A percentile compares a stretch with the other conserved stretches of the same genome.
phyloP scores from a whole-genome alignment of 2,888 invertebrate species.

The Tachina lurida region DNA sequence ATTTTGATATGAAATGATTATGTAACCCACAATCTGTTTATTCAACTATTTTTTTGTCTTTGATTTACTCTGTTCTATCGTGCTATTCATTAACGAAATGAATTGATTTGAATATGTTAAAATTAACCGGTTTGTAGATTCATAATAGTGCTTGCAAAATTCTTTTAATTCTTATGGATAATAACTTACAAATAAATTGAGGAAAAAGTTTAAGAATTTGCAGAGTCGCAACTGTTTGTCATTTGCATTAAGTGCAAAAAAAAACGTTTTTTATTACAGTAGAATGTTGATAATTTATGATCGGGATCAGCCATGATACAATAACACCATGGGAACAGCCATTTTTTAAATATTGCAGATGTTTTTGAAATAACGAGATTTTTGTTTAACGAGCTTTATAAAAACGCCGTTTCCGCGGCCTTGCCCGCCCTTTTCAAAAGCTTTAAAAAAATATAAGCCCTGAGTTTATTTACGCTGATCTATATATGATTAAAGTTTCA shows the following conservation, averaged over 20 bases:
- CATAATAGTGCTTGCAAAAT: no score
- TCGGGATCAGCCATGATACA: no score
- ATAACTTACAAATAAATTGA: not conserved
- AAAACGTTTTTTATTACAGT: not conserved
- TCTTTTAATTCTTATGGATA: conserved; percentile 1
- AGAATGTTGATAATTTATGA: not conserved
- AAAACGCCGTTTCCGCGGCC: no score
- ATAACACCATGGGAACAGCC: no score
- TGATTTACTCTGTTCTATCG: not conserved
- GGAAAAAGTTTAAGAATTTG: not conserved
- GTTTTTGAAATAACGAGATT: no score
- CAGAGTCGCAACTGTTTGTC: conserved; percentile 16
- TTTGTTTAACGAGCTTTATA: no score
- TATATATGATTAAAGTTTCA: no score
- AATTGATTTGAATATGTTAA: conserved; percentile 22
- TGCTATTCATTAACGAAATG: conserved; percentile 4
- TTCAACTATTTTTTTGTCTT: not conserved
- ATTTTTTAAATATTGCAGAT: no score
- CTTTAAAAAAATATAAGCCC: no score
- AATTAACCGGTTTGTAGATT: conserved; percentile 28
- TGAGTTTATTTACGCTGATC: no score
- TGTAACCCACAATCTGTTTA: conserved; percentile 43
- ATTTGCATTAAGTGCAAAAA: conserved; percentile 6
- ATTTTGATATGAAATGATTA: conserved; percentile 42
- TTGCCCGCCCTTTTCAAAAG: no score